Evolutionary conservation across 2,888 invertebrate genomes (phyloP).

Genomic region (Drosophila fungiperda): DNA sequence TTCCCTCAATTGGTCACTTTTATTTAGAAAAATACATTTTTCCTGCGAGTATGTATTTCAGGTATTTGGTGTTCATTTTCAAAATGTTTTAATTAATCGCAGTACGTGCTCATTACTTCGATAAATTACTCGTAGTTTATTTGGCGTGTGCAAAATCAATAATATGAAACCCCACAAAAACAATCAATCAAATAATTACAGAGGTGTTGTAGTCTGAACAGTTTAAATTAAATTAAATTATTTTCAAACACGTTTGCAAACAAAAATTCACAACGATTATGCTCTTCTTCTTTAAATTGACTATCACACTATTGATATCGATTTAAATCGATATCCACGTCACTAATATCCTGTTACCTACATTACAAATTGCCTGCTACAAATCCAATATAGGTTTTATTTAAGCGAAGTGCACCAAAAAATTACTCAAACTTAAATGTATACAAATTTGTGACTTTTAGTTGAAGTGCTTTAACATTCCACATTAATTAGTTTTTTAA

Average conservation of each 20-base stretch:
- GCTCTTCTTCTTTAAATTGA: background rate
- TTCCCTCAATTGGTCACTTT: background rate
- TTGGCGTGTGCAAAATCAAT: background rate
- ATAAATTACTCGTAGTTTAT: background rate
- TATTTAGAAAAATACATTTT: background rate
- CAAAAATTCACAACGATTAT: background rate
- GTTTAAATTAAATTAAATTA: background rate
- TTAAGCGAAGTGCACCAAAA: background rate
- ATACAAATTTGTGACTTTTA: background rate
- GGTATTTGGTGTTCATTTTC: background rate
- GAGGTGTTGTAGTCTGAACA: background rate
- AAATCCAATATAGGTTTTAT: background rate
- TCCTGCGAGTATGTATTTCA: background rate
- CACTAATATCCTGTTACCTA: background rate
- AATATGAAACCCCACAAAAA: background rate
- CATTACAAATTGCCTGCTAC: background rate
- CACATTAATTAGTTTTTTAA: background rate
- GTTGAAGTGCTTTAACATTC: background rate
- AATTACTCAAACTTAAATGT: background rate
- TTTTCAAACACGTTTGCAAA: no score
- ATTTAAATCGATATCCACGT: background rate
- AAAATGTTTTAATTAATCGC: slow-evolving; percentile 15
- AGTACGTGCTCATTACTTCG: background rate
- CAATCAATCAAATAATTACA: background rate
- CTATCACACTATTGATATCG: background rate